Conservation (phyloP, 2,888 invertebrate species). For the Antitype chi region DNA sequence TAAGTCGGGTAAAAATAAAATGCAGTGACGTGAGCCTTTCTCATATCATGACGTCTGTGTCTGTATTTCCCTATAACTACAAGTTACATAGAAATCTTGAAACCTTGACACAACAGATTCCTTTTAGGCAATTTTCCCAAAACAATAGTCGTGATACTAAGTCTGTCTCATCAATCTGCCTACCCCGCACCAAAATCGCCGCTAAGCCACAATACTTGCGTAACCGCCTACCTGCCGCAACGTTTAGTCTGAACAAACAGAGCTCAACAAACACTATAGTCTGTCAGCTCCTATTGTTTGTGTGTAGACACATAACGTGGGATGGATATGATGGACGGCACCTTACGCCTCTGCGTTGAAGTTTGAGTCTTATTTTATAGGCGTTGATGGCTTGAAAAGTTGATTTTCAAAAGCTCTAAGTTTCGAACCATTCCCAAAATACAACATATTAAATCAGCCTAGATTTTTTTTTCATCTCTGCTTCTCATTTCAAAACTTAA, state of each 20-base stretch:
- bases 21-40: background rate
- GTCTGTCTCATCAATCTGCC: background rate
- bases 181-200: slow-evolving; percentile 8
- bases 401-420: background rate
- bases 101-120: too few relatives aligned
- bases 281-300: slow-evolving; percentile 85
- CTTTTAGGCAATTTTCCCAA: background rate
- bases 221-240: slow-evolving; percentile 69
- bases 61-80: background rate
- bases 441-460: too few relatives aligned
- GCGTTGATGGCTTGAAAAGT: background rate
- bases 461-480: too few relatives aligned
- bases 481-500: too few relatives aligned
- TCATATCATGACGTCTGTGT: background rate
- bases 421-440: too few relatives aligned
- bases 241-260: slow-evolving; percentile 77
- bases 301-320: slow-evolving; percentile 63
- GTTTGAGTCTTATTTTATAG: slow-evolving; percentile 17
- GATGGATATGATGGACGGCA: slow-evolving; percentile 40
- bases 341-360: slow-evolving; percentile 30
- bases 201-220: slow-evolving; percentile 31
- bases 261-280: slow-evolving; percentile 77
- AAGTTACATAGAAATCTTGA: background rate
- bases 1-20: background rate
- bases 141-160: background rate